Evolutionary conservation across 2,888 invertebrate genomes (phyloP).

Genomic region (Metalampra italica): DNA sequence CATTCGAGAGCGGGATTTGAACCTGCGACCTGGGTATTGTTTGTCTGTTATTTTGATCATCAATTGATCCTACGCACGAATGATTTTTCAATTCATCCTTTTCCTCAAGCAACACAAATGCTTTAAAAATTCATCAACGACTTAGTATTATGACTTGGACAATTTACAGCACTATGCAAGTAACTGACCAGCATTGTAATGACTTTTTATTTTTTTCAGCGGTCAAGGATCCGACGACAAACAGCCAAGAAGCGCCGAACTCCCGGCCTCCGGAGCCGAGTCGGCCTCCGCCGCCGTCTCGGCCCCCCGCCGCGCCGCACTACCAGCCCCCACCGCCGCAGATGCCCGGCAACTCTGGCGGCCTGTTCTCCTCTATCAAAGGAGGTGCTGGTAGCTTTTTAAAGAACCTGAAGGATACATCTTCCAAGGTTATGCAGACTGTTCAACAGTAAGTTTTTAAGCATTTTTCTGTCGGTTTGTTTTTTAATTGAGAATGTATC

Average conservation of each 20-base stretch:
- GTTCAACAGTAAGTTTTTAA: constrained; percentile 87
- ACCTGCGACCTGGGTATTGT: too few species aligned
- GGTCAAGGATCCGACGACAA: constrained; percentile 43
- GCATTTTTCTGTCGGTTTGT: neutral
- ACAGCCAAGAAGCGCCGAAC: constrained; percentile 43
- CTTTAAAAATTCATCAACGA: too few species aligned
- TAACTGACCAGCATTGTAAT: too few species aligned
- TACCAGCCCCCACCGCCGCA: constrained; percentile 44
- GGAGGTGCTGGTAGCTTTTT: constrained; percentile 96
- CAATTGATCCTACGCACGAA: too few species aligned
- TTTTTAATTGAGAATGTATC: too few species aligned
- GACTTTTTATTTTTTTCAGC: constrained; percentile 37
- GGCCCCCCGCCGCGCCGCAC: constrained; percentile 51
- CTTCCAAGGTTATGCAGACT: constrained; percentile 97
- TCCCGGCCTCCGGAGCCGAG: constrained; percentile 56
- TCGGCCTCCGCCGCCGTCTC: constrained; percentile 44
- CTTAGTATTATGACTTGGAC: too few species aligned
- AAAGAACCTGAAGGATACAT: constrained; percentile 96
- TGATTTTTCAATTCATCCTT: too few species aligned
- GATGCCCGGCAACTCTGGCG: constrained; percentile 61
- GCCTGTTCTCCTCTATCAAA: constrained; percentile 90
- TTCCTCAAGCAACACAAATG: too few species aligned
- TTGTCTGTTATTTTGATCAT: too few species aligned
- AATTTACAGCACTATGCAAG: too few species aligned
- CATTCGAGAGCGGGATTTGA: too few species aligned